These are phyloP conservation scores for Zingel zingel DNA, from an alignment of 2,113 vertebrate species.

Conservation along the genomic window DNA sequence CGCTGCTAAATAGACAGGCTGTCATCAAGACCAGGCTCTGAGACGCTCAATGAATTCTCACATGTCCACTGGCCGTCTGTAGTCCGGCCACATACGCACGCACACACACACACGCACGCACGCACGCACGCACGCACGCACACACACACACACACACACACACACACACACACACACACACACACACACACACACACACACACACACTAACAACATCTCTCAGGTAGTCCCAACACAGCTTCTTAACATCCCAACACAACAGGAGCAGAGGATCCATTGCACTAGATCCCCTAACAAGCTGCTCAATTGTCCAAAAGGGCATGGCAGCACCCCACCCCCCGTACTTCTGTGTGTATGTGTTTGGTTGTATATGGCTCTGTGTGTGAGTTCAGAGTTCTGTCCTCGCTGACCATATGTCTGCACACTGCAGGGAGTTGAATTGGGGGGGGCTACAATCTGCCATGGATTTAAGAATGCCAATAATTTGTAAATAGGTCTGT, in stretches of 20 bases:
- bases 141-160: constrained; percentile 14
- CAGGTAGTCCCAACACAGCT: constrained; percentile 84
- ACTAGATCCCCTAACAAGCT: constrained; percentile 86
- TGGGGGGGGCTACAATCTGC: constrained; percentile 86
- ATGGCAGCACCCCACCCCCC: constrained; percentile 36
- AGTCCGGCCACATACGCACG: constrained; percentile 57
- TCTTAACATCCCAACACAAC: constrained; percentile 79
- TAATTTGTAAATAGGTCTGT: constrained; percentile 90
- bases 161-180: constrained; percentile 18
- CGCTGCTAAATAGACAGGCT: constrained; percentile 73
- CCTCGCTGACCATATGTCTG: constrained; percentile 90
- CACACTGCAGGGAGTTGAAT: constrained; percentile 83
- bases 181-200: constrained; percentile 14
- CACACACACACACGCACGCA: constrained; percentile 16
- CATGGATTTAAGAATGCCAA: constrained; percentile 89
- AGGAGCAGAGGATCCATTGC: constrained; percentile 86
- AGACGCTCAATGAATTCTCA: constrained; percentile 67
- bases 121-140: constrained; percentile 11
- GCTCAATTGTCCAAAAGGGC: constrained; percentile 86
- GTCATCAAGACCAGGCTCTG: constrained; percentile 68
- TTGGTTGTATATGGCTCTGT: constrained; percentile 46
- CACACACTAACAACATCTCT: constrained; percentile 61
- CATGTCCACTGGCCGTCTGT: constrained; percentile 68
- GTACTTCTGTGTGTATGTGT: constrained; percentile 11
- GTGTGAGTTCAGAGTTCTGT: constrained; percentile 77